These are phyloP conservation scores for Apodemia duryi DNA, from an alignment of 2,888 invertebrate genomes.

Conservation along the genomic window DNA sequence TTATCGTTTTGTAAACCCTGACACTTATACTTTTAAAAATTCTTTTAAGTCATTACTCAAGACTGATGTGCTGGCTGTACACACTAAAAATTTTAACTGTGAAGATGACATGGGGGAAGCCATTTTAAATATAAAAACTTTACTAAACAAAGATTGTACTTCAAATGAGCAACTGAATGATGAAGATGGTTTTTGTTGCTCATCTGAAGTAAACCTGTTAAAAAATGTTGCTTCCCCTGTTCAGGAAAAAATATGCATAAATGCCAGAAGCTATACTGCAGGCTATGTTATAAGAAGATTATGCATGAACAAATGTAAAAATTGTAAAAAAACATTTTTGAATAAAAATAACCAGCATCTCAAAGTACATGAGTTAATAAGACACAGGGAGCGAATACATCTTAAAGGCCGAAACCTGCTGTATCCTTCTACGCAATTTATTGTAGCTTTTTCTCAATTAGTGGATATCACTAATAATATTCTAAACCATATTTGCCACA, in stretches of 20 bases:
- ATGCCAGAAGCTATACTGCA: neutral
- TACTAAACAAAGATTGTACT: neutral
- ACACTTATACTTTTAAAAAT: neutral
- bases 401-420: neutral
- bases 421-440: neutral
- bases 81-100: neutral
- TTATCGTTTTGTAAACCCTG: neutral
- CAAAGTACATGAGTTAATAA: neutral
- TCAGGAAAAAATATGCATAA: neutral
- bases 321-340: neutral
- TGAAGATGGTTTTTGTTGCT: neutral
- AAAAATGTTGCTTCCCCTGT: neutral
- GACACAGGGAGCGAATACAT: neutral
- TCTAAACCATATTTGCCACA: neutral
- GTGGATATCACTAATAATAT: neutral
- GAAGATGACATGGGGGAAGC: constrained; percentile 4
- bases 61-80: neutral
- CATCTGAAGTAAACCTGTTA: neutral
- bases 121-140: neutral
- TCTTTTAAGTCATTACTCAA: neutral
- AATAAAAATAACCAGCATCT: neutral
- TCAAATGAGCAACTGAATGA: neutral
- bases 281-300: neutral
- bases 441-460: neutral
- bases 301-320: neutral